Base-by-base conservation (phyloP, 92 coral and sea anemone genomes). In the Diadumene lineata region DNA sequence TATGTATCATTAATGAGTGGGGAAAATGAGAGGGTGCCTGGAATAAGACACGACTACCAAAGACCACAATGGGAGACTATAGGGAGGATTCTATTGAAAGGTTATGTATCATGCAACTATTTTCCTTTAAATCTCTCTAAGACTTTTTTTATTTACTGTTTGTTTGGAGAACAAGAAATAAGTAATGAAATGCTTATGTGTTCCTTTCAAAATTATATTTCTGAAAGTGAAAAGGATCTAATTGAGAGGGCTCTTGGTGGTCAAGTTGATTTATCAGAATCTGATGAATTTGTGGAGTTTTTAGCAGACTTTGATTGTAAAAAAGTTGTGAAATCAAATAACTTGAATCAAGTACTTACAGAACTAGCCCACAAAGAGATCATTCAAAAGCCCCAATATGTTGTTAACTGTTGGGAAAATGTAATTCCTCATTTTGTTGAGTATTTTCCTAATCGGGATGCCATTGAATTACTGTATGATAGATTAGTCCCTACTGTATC, bases 351-450 rank as follows among this genome's bases (percentile, higher is more conserved):
- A 21, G 78, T 87, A 55, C 62, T 87, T 25, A 62, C 80, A 68
- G 85, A 87, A 69, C 68, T 87, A 38, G 85, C 87, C 23, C 87
- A 86, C 50, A 84, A 87, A 74, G 92, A 87, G 60, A 21, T 82
- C 34, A 82, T 86, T 24, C 91, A 87, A 73, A 73, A 71, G 56
- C 87, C 92, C 7, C 44, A 79, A 50, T 87, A 82, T 68, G 56
- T 87, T 24, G 82, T 76, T 27, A 51, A 82, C 44, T 87, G 92
- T 53, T 87, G 92, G 88, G 18, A 32, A 69, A 31, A 29, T 34
- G 74, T 38, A 11, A 53, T 69, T 56, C 32, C 62, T 25, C 51
- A 24, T 18, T 34, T 69, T 31, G 31, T 21, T 26, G 62, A 50
- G 62, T 31, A 50, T 21, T 69, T 69, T 13, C 56, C 31, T 23